A percentile compares a stretch with the other conserved stretches of the same genome.
These are phyloP conservation scores for Cavia aperea DNA, from an alignment of 2,113 vertebrate species.

Conservation along the genomic window DNA sequence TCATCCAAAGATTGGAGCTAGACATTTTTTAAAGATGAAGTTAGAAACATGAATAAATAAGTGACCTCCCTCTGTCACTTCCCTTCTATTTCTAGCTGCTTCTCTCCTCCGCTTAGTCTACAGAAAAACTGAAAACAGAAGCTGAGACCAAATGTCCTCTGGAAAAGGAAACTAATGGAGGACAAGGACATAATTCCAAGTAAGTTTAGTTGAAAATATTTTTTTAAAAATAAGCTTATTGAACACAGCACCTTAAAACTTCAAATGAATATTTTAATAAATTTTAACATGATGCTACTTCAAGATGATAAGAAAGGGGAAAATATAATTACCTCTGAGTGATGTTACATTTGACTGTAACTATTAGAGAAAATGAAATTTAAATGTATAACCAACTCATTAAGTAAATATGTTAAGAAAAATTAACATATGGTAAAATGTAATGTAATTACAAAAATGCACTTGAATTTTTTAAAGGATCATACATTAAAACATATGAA, in stretches of 20 bases:
- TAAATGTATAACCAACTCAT: constrained; percentile 39
- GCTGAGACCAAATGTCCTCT: not conserved
- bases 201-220: constrained; percentile 66
- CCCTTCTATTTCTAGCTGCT: not conserved
- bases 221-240: constrained; percentile 49
- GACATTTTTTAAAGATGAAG: not conserved
- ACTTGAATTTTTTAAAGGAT: not conserved
- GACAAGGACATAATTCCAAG: constrained; percentile 33
- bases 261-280: constrained; percentile 46
- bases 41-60: not conserved
- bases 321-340: constrained; percentile 53
- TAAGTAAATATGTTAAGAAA: constrained; percentile 46
- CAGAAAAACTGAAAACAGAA: not conserved
- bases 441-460: not conserved
- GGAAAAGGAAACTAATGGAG: not conserved
- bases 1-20: not conserved
- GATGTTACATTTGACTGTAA: constrained; percentile 57
- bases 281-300: constrained; percentile 33
- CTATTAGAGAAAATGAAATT: constrained; percentile 60
- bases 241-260: constrained; percentile 13
- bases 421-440: not conserved
- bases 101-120: not conserved
- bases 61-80: not conserved
- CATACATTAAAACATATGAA: not conserved
- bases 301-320: constrained; percentile 46